Conservation (phyloP, 2,797 vertebrate genomes). For the Glyptemys insculpta region DNA sequence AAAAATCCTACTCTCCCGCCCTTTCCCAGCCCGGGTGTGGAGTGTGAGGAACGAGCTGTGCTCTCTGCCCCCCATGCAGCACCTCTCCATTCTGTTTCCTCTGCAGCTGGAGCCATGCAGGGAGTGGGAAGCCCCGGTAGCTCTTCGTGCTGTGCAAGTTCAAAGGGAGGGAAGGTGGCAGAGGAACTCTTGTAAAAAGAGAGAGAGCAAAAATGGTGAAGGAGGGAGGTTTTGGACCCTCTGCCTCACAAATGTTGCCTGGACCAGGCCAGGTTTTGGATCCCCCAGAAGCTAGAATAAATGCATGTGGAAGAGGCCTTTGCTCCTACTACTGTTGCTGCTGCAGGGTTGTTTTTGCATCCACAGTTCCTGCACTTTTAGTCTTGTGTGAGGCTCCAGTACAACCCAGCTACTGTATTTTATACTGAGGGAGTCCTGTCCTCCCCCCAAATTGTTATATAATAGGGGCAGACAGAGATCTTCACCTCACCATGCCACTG, state of each 20-base stretch:
- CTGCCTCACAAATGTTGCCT: neutral
- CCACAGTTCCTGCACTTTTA: neutral
- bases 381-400: neutral
- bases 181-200: neutral
- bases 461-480: no score
- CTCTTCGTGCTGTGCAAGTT: rapidly evolving
- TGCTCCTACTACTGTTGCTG: no score
- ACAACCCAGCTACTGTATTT: neutral
- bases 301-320: no score
- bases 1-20: neutral
- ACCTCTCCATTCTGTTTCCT: no score
- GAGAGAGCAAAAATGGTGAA: neutral
- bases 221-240: neutral
- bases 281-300: neutral
- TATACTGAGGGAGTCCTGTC: no score
- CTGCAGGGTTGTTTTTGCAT: no score
- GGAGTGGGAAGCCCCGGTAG: neutral
- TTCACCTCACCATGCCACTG: no score
- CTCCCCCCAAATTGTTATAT: no score
- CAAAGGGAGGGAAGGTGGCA: neutral
- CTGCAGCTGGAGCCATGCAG: neutral
- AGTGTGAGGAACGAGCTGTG: neutral
- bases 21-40: rapidly evolving
- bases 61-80: no score
- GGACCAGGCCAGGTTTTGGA: neutral